Evolutionary conservation across 2,113 vertebrate genomes (phyloP).

Genomic region (Phrynosoma blainvillii): DNA sequence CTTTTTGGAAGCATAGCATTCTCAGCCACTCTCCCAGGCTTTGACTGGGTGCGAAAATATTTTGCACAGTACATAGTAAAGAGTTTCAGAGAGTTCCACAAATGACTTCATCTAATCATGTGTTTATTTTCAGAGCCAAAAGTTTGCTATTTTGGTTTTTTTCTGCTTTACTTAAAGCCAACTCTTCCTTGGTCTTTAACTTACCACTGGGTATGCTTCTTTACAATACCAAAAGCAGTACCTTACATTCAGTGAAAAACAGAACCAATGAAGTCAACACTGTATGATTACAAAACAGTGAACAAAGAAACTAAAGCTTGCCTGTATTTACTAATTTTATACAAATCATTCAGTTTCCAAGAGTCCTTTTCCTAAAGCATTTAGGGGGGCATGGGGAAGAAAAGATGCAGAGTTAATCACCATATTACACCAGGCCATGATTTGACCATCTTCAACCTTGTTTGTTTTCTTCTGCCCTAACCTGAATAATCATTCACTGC

Average conservation of each 20-base stretch:
- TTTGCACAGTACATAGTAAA: constrained; percentile 22
- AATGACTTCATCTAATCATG: constrained; percentile 27
- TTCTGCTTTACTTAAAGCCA: constrained; percentile 10
- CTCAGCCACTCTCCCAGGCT: background rate
- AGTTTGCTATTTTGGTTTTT: constrained; percentile 14
- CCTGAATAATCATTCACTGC: background rate
- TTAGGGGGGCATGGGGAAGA: background rate
- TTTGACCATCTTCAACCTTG: background rate
- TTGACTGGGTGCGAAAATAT: constrained; percentile 1
- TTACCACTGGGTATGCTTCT: constrained; percentile 1
- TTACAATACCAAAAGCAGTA: constrained; percentile 22
- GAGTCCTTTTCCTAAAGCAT: background rate
- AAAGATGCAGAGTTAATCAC: background rate
- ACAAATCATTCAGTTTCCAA: background rate
- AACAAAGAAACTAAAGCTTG: background rate
- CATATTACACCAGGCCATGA: background rate
- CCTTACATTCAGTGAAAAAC: background rate
- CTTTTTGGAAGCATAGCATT: constrained; percentile 22
- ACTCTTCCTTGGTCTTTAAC: constrained; percentile 3
- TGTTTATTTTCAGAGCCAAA: background rate
- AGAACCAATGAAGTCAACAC: background rate
- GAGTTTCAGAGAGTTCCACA: background rate
- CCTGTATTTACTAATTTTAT: background rate
- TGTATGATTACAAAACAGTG: background rate
- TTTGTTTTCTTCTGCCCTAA: background rate